Evolutionary conservation across 2,797 vertebrate species (phyloP).

Genomic region (Sebastes iracundus): DNA sequence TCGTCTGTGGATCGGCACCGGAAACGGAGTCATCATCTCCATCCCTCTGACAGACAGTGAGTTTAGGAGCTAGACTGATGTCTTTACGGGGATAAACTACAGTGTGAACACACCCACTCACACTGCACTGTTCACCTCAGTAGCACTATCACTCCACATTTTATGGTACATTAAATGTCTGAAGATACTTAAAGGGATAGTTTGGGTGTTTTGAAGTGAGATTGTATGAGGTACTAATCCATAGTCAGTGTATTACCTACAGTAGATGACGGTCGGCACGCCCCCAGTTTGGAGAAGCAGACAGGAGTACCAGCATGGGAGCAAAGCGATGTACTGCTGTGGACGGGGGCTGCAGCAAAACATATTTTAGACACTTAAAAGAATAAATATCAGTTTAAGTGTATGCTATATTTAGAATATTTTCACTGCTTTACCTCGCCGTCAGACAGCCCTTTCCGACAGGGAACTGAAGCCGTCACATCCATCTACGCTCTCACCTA

Average conservation of each 20-base stretch:
- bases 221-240: background rate
- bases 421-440: background rate
- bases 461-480: no score
- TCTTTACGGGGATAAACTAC: background rate
- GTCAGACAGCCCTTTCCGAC: no score
- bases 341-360: background rate
- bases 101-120: background rate
- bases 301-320: background rate
- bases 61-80: constrained; percentile 37
- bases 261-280: no score
- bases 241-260: no score
- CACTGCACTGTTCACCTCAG: background rate
- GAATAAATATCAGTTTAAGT: background rate
- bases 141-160: background rate
- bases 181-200: background rate
- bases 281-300: no score
- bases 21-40: constrained; percentile 99
- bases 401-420: background rate
- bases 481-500: no score
- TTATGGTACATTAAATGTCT: background rate
- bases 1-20: constrained; percentile 97
- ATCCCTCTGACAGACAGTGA: constrained; percentile 96
- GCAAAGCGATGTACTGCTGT: background rate
- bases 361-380: background rate
- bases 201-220: background rate